A percentile compares a stretch with the other conserved stretches of the same genome.
phyloP scores from a whole-genome alignment of 2,113 vertebrate species.

The Atractosteus spatula region DNA sequence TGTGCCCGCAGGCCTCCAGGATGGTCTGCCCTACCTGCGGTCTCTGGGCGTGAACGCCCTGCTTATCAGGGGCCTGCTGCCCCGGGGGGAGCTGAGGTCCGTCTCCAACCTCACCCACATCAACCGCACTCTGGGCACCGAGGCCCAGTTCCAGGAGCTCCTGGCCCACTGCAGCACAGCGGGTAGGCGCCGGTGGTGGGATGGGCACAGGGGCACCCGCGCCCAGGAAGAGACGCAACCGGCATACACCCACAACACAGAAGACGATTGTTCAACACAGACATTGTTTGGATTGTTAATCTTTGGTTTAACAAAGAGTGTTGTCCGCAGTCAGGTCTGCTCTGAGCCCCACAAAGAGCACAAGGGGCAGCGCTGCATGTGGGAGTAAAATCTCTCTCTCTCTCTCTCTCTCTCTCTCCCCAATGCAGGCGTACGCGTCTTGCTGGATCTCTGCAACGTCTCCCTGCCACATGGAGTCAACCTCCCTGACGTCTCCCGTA shows the following conservation, averaged over 20 bases:
- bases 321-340: too few relatives aligned
- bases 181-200: conserved; percentile 32
- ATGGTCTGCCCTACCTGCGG: conserved; percentile 53
- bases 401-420: neutral
- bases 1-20: conserved; percentile 42
- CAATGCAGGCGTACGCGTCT: conserved; percentile 56
- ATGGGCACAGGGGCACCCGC: too few relatives aligned
- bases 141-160: conserved; percentile 52
- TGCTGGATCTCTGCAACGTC: conserved; percentile 59
- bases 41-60: conserved; percentile 54
- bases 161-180: conserved; percentile 49
- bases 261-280: too few relatives aligned
- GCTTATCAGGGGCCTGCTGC: conserved; percentile 56
- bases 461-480: conserved; percentile 22
- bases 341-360: too few relatives aligned
- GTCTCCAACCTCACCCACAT: conserved; percentile 32
- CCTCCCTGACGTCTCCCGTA: neutral
- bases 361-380: too few relatives aligned
- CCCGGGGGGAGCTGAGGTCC: conserved; percentile 17
- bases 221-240: too few relatives aligned
- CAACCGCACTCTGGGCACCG: conserved; percentile 25
- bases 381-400: neutral
- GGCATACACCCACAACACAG: too few relatives aligned
- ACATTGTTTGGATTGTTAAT: too few relatives aligned
- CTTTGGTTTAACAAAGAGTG: too few relatives aligned